phyloP scores from a whole-genome alignment of 64 coral and sea anemone species.

The Stichodactyla helianthus region DNA sequence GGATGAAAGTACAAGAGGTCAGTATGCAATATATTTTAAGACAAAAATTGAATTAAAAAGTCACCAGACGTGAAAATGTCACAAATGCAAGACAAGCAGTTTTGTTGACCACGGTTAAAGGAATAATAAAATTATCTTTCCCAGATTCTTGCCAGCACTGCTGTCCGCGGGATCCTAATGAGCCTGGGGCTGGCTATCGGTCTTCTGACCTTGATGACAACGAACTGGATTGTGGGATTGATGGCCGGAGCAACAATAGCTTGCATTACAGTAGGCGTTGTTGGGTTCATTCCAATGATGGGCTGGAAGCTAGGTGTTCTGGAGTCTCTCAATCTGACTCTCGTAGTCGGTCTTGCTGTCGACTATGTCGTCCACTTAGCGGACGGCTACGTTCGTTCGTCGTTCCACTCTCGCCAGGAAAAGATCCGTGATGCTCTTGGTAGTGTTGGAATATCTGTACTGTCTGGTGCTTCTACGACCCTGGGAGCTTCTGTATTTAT shows the following conservation, averaged over 20 bases:
- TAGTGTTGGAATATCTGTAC: constrained; percentile 83
- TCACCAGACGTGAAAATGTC: not conserved
- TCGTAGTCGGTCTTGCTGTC: constrained; percentile 91
- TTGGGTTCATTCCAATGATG: constrained; percentile 78
- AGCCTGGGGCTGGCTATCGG: constrained; percentile 68
- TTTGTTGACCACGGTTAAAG: not conserved
- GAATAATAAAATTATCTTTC: not conserved
- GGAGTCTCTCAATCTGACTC: constrained; percentile 88
- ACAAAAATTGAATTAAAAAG: not conserved
- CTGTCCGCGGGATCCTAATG: constrained; percentile 81
- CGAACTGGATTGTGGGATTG: constrained; percentile 89
- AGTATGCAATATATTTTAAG: not conserved
- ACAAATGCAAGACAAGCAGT: not conserved
- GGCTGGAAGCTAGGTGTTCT: constrained; percentile 94
- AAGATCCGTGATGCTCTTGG: constrained; percentile 74
- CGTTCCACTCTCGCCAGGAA: constrained; percentile 45
- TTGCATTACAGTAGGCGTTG: constrained; percentile 82
- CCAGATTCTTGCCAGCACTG: constrained; percentile 83
- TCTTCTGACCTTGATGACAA: constrained; percentile 75
- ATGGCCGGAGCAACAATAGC: constrained; percentile 79
- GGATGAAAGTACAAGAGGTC: constrained; percentile 96
- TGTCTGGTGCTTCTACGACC: constrained; percentile 88
- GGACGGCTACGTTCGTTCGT: constrained; percentile 78
- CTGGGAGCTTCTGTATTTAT: constrained; percentile 90
- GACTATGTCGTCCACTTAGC: constrained; percentile 97